Evolutionary conservation across 2,888 invertebrate species (phyloP), one percentile per base, ranked within the genome.

Genomic region (Caenorhabditis plicata): DNA sequence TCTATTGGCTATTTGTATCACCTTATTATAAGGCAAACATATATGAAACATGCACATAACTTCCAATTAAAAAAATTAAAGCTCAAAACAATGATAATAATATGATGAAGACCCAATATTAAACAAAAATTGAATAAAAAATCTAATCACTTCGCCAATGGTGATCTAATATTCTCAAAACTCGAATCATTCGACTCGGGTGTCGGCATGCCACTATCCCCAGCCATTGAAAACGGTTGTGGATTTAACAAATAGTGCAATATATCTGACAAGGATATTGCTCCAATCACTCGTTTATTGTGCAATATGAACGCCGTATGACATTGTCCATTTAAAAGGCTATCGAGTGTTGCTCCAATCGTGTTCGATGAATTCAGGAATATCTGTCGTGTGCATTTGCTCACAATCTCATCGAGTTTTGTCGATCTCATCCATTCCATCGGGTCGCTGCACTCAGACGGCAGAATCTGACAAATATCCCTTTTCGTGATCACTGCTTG

Each of bases 221-320:
- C 50, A 8, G 35, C 44, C 32, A 44, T 53, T 9, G 44, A 33
- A 4, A 45, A 35, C 19, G 48, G 22, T 20, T 50, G 54, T 7
- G 39, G 39, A 8, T 47, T 38, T 15, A 57, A 47, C 4, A 63
- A 38, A 31, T 40, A 47, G 17, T 42, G 17, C 27, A 64, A 48
- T 29, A 64, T 46, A 20, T 58, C 64, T 32, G 54, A 45, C 7
- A 64, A 55, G 5, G 64, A 64, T 22, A 64, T 44, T 4, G 44
- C 52, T n/a, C 50, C 64, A 26, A 54, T 55, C 13, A 60, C 60
- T 47, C 53, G 51, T 5, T 33, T 23, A 35, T 63, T 31, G 22
- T 63, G 48, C 40, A 57, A 46, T 5, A 49, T 53, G 22, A 60
- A 60, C 4, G 48, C 60, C 13, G 53, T 60, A 27, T 53, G 43